Conservation (phyloP, 1,140 invertebrate genomes). For the Myzus persicae region DNA sequence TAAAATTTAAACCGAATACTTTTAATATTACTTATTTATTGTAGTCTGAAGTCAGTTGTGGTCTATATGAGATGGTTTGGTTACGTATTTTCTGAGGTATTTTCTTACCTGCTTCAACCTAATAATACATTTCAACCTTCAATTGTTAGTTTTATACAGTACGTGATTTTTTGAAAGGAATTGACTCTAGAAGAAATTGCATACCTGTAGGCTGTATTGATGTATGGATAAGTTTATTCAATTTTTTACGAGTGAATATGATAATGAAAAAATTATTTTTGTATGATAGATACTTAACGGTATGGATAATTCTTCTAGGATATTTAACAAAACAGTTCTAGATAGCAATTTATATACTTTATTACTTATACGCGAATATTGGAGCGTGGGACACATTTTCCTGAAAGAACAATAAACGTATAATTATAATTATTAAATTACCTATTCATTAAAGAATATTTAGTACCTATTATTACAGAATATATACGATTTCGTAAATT, state of each 20-base stretch:
- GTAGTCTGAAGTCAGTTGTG: background rate
- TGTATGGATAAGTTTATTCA: background rate
- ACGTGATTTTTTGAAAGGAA: constrained; percentile 11
- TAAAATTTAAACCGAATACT: background rate
- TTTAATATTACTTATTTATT: background rate
- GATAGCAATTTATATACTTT: background rate
- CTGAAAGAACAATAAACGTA: background rate
- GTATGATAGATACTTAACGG: background rate
- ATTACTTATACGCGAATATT: background rate
- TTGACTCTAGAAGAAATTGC: background rate
- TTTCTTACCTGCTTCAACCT: background rate
- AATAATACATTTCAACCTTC: background rate
- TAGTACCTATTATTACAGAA: too few relatives aligned
- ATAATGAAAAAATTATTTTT: background rate
- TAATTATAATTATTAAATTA: background rate
- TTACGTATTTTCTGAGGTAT: background rate
- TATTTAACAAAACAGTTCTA: background rate
- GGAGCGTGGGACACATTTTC: background rate
- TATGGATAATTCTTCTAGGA: background rate
- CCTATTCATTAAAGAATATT: too few relatives aligned
- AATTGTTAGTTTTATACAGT: background rate
- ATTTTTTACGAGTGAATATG: background rate
- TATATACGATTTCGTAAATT: too few relatives aligned
- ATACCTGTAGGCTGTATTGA: background rate
- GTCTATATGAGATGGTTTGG: background rate